Conservation (phyloP, 2,888 invertebrate species). For the Exocentrus adspersus region DNA sequence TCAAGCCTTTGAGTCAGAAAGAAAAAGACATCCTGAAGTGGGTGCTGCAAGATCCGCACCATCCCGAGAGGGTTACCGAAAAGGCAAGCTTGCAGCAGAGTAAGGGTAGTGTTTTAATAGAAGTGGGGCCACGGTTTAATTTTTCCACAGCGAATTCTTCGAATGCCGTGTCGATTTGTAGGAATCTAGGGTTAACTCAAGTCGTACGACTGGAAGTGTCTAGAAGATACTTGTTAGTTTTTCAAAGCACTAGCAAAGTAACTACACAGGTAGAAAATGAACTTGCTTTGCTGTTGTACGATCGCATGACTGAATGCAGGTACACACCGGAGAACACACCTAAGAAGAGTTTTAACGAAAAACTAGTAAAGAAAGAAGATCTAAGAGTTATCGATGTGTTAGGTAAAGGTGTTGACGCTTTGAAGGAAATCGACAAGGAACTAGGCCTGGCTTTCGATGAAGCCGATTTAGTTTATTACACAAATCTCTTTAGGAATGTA, state of each 20-base stretch:
- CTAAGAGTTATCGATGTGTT: conserved; percentile 89
- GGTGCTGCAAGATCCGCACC: conserved; percentile 80
- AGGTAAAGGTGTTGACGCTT: conserved; percentile 78
- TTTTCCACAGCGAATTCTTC: conserved; percentile 97
- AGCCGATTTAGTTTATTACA: conserved; percentile 92
- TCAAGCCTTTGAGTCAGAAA: conserved; percentile 67
- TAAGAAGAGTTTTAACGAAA: conserved; percentile 74
- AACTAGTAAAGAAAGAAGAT: conserved; percentile 72
- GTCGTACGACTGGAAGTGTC: conserved; percentile 86
- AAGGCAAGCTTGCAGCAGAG: conserved; percentile 65
- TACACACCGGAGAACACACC: conserved; percentile 77
- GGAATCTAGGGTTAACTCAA: conserved; percentile 80
- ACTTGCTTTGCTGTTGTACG: conserved; percentile 76
- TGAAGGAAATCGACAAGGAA: conserved; percentile 74
- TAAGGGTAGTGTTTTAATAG: conserved; percentile 70
- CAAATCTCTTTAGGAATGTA: conserved; percentile 82
- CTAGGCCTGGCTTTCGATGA: conserved; percentile 89
- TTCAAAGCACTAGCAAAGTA: conserved; percentile 61
- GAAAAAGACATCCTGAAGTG: conserved; percentile 77
- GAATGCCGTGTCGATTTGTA: conserved; percentile 94
- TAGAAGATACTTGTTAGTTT: conserved; percentile 76
- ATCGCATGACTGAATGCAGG: conserved; percentile 93
- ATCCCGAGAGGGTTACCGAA: conserved; percentile 69
- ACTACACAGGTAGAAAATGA: conserved; percentile 61
- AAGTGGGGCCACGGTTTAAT: conserved; percentile 93